A percentile compares a stretch with the other conserved stretches of the same genome.
Conservation (phyloP, 2,888 invertebrate species). For the Phalera bucephala region DNA sequence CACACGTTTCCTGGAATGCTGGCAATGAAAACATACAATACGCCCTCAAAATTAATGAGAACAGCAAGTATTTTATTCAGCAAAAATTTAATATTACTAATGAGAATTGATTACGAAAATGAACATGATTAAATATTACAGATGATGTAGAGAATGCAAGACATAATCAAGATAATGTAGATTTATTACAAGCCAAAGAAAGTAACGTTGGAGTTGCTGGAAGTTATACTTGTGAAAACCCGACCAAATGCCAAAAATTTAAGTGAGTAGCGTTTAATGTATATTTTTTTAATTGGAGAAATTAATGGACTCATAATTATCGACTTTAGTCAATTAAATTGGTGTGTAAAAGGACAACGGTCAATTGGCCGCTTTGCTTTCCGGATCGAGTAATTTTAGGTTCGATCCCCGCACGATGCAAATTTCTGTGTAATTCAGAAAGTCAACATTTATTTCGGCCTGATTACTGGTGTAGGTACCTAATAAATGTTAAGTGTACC, state of each 20-base stretch:
- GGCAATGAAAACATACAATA: constrained; percentile 71
- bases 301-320: too few species aligned
- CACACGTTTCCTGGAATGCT: constrained; percentile 84
- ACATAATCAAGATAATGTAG: constrained; percentile 38
- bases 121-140: constrained; percentile 33
- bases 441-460: too few species aligned
- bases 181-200: constrained; percentile 41
- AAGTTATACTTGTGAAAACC: neutral
- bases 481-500: too few species aligned
- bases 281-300: too few species aligned
- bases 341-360: too few species aligned
- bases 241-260: constrained; percentile 10
- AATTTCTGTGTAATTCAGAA: too few species aligned
- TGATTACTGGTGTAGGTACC: too few species aligned
- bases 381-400: too few species aligned
- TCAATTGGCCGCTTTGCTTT: too few species aligned
- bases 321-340: too few species aligned
- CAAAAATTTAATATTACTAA: constrained; percentile 5
- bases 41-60: constrained; percentile 32
- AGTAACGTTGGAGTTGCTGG: constrained; percentile 7
- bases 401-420: too few species aligned
- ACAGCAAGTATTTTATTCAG: constrained; percentile 66
- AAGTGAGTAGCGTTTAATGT: constrained; percentile 6
- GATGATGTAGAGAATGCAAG: constrained; percentile 41
- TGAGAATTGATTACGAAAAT: constrained; percentile 11